Conservation (phyloP, 2,113 vertebrate species). For the Amia ocellicauda region DNA sequence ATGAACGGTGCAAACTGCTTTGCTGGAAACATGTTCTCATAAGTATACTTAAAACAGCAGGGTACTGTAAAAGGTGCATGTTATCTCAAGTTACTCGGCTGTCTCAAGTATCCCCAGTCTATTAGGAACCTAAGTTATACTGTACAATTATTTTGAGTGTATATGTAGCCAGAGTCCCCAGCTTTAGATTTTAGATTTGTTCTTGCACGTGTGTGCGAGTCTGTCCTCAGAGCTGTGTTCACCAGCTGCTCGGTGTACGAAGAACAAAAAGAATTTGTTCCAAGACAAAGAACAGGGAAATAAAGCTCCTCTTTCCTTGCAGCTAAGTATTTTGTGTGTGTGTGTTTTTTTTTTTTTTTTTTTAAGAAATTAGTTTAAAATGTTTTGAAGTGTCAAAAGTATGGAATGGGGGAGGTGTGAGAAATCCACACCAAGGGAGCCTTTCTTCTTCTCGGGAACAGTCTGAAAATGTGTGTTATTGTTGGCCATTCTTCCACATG, state of each 20-base stretch:
- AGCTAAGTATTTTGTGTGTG: too few relatives aligned
- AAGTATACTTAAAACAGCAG: too few relatives aligned
- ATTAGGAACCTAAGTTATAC: too few relatives aligned
- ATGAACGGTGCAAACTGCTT: too few relatives aligned
- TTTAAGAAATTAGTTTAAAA: conserved; percentile 10
- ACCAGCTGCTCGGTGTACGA: conserved; percentile 5
- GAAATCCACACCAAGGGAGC: neutral
- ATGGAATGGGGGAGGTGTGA: conserved; percentile 1
- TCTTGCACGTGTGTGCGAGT: neutral
- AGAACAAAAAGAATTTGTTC: neutral
- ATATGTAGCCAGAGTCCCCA: too few relatives aligned
- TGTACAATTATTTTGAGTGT: too few relatives aligned
- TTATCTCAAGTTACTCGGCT: too few relatives aligned
- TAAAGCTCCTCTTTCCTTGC: conserved; percentile 7
- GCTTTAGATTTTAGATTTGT: neutral
- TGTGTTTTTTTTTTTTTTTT: too few relatives aligned
- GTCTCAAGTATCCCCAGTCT: too few relatives aligned
- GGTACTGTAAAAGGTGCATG: too few relatives aligned
- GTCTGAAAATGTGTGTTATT: neutral
- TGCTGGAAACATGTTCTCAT: too few relatives aligned
- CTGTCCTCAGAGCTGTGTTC: conserved; percentile 8
- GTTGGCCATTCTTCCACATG: conserved; percentile 7
- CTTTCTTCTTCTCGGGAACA: conserved; percentile 5
- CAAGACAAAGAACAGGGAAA: conserved; percentile 8
- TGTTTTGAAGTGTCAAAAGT: conserved; percentile 7